Conservation (phyloP, 2,888 invertebrate species). For the Limnephilus lunatus region DNA sequence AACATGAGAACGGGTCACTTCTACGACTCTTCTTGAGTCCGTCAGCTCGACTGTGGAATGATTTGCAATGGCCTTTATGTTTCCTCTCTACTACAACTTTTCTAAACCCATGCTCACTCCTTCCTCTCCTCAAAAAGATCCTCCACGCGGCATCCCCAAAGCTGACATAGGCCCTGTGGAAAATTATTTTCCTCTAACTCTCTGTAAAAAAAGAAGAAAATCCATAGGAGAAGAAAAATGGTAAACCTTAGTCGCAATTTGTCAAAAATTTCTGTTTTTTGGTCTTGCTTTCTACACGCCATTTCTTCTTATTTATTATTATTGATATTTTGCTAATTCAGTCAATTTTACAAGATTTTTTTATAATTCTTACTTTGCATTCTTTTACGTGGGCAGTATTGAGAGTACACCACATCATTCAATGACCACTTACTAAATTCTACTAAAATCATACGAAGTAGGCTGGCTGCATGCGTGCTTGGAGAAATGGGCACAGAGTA, state of each 20-base stretch:
- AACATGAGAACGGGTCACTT: no score
- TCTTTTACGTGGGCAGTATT: not conserved
- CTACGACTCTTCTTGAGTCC: no score
- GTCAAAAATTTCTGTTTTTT: not conserved
- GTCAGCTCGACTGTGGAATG: no score
- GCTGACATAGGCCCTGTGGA: no score
- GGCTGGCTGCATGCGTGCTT: slow-evolving; percentile 18
- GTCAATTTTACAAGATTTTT: not conserved
- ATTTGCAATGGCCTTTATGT: no score
- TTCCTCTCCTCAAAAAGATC: no score
- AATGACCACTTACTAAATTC: not conserved
- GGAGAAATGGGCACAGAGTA: not conserved
- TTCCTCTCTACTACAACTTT: no score
- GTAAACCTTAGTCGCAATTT: not conserved
- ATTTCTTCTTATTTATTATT: not conserved
- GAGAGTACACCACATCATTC: not conserved
- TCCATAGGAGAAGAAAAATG: not conserved
- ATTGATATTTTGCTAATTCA: no score
- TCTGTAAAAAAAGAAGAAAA: no score
- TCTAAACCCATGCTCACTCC: no score
- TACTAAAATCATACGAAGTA: not conserved
- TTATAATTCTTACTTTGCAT: not conserved
- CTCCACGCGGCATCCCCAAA: no score
- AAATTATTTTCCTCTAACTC: no score
- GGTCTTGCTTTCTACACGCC: not conserved